A percentile compares a stretch with the other conserved stretches of the same genome.
Conservation (phyloP, 2,888 invertebrate species). For the Eilema sororculum region DNA sequence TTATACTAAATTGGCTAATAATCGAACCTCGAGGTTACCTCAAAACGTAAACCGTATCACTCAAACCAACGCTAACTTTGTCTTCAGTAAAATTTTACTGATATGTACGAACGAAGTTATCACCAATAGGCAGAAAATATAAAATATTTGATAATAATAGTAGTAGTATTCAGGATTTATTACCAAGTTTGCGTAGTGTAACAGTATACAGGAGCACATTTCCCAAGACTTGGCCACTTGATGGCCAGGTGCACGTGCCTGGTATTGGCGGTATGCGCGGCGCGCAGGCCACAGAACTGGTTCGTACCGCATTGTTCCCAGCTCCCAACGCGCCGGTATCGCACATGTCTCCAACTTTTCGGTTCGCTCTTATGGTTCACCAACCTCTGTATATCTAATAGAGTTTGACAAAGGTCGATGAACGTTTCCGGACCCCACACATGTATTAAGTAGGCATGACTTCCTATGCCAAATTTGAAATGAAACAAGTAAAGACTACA, state of each 20-base stretch:
- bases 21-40: neutral
- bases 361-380: neutral
- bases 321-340: neutral
- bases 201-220: neutral
- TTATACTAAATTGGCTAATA: neutral
- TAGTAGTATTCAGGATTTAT: neutral
- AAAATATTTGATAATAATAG: neutral
- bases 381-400: neutral
- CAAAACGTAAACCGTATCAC: neutral
- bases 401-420: neutral
- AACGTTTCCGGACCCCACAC: neutral
- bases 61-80: no score
- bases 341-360: neutral
- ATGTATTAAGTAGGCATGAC: neutral
- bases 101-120: no score
- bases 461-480: neutral
- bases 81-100: no score
- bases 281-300: neutral
- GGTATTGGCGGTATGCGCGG: neutral
- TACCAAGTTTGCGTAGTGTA: neutral
- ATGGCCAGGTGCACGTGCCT: conserved; percentile 3
- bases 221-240: neutral
- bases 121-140: no score
- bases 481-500: neutral
- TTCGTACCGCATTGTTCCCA: neutral